Percentiles rank a stretch among this genome's conserved stretches.
Conservation (phyloP, 1,140 invertebrate genomes). For the Antheraea pernyi region DNA sequence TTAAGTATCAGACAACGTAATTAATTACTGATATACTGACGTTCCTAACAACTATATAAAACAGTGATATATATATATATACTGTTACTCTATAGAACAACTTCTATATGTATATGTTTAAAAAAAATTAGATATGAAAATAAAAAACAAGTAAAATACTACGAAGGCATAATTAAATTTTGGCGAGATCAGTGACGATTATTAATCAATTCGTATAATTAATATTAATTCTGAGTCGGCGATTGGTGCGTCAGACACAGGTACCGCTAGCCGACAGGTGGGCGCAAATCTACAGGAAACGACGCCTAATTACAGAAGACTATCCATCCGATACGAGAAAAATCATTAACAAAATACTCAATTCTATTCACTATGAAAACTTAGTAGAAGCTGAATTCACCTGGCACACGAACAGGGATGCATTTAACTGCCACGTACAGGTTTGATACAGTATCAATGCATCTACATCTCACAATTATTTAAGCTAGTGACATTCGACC, state of each 20-base stretch:
- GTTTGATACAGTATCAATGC: too few species aligned
- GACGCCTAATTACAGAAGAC: constrained; percentile 54
- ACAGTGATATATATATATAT: too few species aligned
- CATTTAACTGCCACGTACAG: too few species aligned
- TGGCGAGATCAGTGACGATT: constrained; percentile 31
- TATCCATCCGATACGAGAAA: constrained; percentile 38
- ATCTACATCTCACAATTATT: too few species aligned
- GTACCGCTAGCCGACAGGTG: constrained; percentile 58
- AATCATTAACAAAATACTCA: background rate
- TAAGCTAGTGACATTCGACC: too few species aligned
- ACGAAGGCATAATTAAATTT: constrained; percentile 43
- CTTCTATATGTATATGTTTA: too few species aligned
- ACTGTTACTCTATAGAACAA: too few species aligned
- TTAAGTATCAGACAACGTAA: too few species aligned
- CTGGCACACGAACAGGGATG: background rate
- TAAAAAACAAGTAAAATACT: constrained; percentile 44
- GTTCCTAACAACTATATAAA: too few species aligned
- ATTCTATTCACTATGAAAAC: background rate
- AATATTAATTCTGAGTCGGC: constrained; percentile 49
- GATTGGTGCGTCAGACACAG: constrained; percentile 62
- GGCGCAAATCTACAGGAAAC: constrained; percentile 73
- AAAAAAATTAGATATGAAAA: background rate
- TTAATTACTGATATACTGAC: too few species aligned
- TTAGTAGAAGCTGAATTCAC: background rate
- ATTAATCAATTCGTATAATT: constrained; percentile 73